A percentile compares a stretch with the other conserved stretches of the same genome.
Conservation (phyloP, 2,888 invertebrate genomes). For the Eumacrocentrus americanus region DNA sequence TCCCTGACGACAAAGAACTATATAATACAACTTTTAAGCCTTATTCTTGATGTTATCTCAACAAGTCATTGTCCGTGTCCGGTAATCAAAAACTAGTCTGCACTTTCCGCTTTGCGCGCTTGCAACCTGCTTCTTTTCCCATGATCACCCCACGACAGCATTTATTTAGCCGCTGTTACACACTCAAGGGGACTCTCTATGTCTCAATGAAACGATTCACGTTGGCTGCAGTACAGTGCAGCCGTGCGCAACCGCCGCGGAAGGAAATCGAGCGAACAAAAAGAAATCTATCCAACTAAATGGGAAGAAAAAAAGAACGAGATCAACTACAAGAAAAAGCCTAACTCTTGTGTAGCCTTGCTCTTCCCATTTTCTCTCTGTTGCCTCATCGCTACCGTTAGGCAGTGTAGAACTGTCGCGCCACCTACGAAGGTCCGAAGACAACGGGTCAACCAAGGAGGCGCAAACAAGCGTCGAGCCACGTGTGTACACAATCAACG, state of each 20-base stretch:
- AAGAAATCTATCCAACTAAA: not conserved
- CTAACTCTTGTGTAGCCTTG: not conserved
- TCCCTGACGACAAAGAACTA: no score
- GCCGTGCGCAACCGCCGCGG: conserved; percentile 7
- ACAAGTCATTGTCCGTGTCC: not conserved
- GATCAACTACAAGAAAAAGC: not conserved
- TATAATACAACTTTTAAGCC: no score
- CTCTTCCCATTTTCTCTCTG: not conserved
- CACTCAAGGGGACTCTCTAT: not conserved
- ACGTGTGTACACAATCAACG: conserved; percentile 25
- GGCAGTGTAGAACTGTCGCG: not conserved
- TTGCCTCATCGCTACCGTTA: conserved; percentile 22
- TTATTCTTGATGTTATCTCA: no score
- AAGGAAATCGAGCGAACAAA: conserved; percentile 1
- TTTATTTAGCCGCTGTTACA: not conserved
- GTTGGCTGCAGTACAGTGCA: not conserved
- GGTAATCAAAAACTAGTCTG: not conserved
- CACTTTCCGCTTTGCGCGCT: conserved; percentile 5
- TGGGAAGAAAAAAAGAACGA: conserved; percentile 2
- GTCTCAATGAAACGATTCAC: conserved; percentile 16
- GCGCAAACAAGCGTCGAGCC: conserved; percentile 27
- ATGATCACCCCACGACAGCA: conserved; percentile 4
- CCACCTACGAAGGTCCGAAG: conserved; percentile 19
- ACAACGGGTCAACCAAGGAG: conserved; percentile 11
- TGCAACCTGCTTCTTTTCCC: conserved; percentile 7